phyloP scores from a whole-genome alignment of 2,797 vertebrate genomes.

The Pogonophryne albipinna region DNA sequence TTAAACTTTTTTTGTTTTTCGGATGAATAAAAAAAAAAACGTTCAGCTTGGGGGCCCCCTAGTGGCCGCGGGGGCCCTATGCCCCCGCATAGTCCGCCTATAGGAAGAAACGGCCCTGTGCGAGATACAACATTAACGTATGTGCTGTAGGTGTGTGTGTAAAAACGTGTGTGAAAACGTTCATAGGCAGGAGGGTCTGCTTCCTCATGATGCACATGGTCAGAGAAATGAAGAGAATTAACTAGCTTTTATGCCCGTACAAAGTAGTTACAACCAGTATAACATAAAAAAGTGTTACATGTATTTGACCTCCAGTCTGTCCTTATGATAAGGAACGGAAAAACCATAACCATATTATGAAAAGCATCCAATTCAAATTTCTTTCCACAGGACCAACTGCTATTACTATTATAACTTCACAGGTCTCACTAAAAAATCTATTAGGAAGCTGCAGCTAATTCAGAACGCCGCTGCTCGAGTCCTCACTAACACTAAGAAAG shows the following conservation, averaged over 20 bases:
- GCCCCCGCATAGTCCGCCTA: no score
- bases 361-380: neutral
- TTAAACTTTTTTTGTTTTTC: no score
- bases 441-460: no score
- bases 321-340: neutral
- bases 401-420: neutral
- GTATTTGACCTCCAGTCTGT: neutral
- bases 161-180: slow-evolving; percentile 9
- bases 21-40: no score
- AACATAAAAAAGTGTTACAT: neutral
- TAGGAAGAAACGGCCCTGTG: no score
- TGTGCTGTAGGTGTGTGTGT: slow-evolving; percentile 1
- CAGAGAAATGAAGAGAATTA: neutral
- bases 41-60: no score
- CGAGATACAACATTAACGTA: slow-evolving; percentile 7
- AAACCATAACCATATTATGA: neutral
- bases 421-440: no score
- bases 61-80: no score
- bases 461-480: no score
- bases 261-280: neutral
- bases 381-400: no score
- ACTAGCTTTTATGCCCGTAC: neutral
- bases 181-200: slow-evolving; percentile 46
- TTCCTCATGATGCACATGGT: slow-evolving; percentile 37
- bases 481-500: no score